phyloP scores from a whole-genome alignment of 2,888 invertebrate species.

The Drosophila atroscutellata region DNA sequence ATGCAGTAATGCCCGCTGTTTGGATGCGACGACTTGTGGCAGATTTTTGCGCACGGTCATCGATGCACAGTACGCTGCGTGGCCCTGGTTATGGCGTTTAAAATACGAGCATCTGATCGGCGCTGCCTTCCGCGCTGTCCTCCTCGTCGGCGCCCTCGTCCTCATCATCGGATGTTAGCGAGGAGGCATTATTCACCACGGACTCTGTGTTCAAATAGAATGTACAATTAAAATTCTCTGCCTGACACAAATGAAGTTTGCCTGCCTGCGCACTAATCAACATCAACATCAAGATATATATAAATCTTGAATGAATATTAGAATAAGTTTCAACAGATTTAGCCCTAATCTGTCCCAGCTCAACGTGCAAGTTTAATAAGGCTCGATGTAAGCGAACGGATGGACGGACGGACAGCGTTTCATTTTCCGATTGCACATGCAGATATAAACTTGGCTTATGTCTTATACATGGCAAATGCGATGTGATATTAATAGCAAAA shows the following conservation, averaged over 20 bases:
- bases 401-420: slow-evolving; percentile 1
- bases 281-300: slow-evolving; percentile 37
- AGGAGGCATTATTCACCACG: slow-evolving; percentile 87
- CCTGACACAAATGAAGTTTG: slow-evolving; percentile 11
- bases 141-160: slow-evolving; percentile 90
- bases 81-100: slow-evolving; percentile 82
- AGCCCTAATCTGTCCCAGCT: slow-evolving; percentile 31
- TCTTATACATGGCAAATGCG: slow-evolving; percentile 48
- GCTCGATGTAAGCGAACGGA: neutral
- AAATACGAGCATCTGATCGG: slow-evolving; percentile 91
- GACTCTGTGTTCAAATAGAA: slow-evolving; percentile 81
- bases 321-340: slow-evolving; percentile 31
- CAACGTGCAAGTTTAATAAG: slow-evolving; percentile 35
- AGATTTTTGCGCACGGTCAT: slow-evolving; percentile 27
- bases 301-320: slow-evolving; percentile 40
- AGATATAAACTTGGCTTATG: slow-evolving; percentile 11
- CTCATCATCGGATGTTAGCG: slow-evolving; percentile 89
- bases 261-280: slow-evolving; percentile 20
- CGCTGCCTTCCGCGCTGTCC: slow-evolving; percentile 90
- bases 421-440: neutral
- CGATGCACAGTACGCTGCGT: slow-evolving; percentile 35
- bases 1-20: slow-evolving; percentile 64
- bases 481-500: slow-evolving; percentile 51
- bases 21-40: slow-evolving; percentile 44
- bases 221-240: slow-evolving; percentile 49